These are phyloP conservation scores for Cartodere bifasciata DNA, from an alignment of 2,888 invertebrate genomes.

Conservation along the genomic window DNA sequence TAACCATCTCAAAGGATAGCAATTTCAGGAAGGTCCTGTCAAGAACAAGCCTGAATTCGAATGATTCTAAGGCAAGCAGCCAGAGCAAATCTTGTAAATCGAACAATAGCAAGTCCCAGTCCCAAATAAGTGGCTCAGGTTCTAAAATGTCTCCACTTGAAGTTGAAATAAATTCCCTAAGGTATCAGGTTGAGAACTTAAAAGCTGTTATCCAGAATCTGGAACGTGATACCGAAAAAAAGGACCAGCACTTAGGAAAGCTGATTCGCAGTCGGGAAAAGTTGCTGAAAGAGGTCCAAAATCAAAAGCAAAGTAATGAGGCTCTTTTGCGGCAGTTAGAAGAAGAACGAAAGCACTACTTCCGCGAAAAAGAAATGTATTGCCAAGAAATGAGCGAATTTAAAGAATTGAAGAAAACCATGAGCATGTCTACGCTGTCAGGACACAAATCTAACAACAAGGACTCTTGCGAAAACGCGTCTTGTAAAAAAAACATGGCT, in stretches of 20 bases:
- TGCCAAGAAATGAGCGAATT: conserved; percentile 37
- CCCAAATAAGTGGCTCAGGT: no score
- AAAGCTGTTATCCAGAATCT: conserved; percentile 35
- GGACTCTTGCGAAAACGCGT: conserved; percentile 16
- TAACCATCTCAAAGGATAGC: no score
- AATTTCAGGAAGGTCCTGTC: no score
- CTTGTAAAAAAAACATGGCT: conserved; percentile 27
- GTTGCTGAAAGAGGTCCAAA: conserved; percentile 36
- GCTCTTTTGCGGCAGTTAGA: conserved; percentile 41
- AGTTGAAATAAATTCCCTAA: conserved; percentile 29
- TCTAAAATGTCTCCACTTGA: no score
- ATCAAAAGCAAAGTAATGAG: conserved; percentile 36
- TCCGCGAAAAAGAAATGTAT: conserved; percentile 41
- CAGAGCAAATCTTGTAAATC: no score
- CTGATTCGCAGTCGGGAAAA: conserved; percentile 41
- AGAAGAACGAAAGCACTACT: conserved; percentile 42
- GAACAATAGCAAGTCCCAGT: no score
- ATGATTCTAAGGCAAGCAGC: no score
- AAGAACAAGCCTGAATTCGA: no score
- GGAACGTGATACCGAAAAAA: conserved; percentile 35
- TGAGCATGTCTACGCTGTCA: conserved; percentile 15
- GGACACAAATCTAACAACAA: no score
- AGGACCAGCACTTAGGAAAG: conserved; percentile 37
- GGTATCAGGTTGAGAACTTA: conserved; percentile 34
- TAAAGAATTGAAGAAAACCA: conserved; percentile 26